Base-by-base conservation (phyloP, 2,797 vertebrate species). In the Rhinophrynus dorsalis region DNA sequence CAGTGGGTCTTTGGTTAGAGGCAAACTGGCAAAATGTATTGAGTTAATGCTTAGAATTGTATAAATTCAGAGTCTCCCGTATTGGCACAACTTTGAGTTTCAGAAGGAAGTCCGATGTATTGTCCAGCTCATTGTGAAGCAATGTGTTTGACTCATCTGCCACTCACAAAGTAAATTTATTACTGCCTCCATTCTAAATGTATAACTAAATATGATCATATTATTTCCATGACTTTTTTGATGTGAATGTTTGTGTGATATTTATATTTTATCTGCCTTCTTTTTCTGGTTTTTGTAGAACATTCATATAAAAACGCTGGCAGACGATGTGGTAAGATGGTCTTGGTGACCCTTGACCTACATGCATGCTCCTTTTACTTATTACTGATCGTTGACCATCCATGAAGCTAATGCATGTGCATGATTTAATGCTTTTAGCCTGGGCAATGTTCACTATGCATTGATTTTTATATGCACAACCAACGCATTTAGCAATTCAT, bases 231-330 rank as follows among this genome's bases (percentile, higher is more conserved):
- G 35, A 38, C n/a, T n/a, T 38, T 9, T 13, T 12, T 6, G 7
- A 15, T 1, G 6, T 38, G 35, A 38, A 42, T 44, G 17, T 44
- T 15, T 18, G 8, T 44, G 17, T 38, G 13, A n/a, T 6, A 18
- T 7, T 40, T 51, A 35, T 30, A 42, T 33, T 32, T 40, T 13
- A 23, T 57, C 17, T 26, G 29, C 52, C 47, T 44, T 77, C 74
- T 79, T 79, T 79, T 85, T 89, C 90, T 90, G 82, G 78, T 81
- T 89, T 90, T 86, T 89, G 92, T 97, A 98, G 96, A 99, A 98
- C 88, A 96, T 98, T 92, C 94, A 98, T 85, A 98, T 99, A 88
- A 99, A 98, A 98, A 97, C 97, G 91, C 93, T 99, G 96, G 96
- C 97, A 89, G 96, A 98, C 89, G 97, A 99, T 88, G 91, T 99